phyloP scores from a whole-genome alignment of 2,888 invertebrate genomes.

The Corbicula japonica region DNA sequence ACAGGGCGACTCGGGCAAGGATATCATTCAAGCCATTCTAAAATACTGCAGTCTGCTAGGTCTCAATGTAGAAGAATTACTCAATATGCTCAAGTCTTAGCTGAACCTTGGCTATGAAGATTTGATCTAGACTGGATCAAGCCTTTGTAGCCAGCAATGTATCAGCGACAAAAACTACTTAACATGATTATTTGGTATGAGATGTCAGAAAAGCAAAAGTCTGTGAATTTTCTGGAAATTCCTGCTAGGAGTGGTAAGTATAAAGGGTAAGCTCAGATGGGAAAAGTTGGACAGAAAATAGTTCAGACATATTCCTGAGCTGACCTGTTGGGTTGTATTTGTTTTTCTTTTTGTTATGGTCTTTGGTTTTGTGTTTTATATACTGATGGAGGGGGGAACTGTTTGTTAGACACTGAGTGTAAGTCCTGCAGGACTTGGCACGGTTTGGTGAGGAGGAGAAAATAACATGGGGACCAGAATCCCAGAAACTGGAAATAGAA shows the following conservation, averaged over 20 bases:
- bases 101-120: background rate
- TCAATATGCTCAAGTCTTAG: constrained; percentile 30
- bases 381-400: background rate
- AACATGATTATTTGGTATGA: too few relatives aligned
- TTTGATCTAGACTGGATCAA: constrained; percentile 14
- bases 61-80: constrained; percentile 75
- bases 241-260: constrained; percentile 23
- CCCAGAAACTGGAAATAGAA: background rate
- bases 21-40: constrained; percentile 69
- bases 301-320: too few relatives aligned
- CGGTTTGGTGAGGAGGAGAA: too few relatives aligned
- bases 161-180: too few relatives aligned
- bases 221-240: too few relatives aligned
- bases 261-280: constrained; percentile 14
- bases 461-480: background rate
- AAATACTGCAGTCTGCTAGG: constrained; percentile 73
- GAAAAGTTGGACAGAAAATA: too few relatives aligned
- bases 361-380: background rate
- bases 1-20: constrained; percentile 70
- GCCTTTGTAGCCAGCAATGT: constrained; percentile 4
- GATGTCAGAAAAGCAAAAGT: too few relatives aligned
- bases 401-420: background rate
- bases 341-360: constrained; percentile 1
- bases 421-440: too few relatives aligned
- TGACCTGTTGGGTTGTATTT: too few relatives aligned